phyloP scores from a whole-genome alignment of 2,113 vertebrate species.

The Sardina pilchardus region DNA sequence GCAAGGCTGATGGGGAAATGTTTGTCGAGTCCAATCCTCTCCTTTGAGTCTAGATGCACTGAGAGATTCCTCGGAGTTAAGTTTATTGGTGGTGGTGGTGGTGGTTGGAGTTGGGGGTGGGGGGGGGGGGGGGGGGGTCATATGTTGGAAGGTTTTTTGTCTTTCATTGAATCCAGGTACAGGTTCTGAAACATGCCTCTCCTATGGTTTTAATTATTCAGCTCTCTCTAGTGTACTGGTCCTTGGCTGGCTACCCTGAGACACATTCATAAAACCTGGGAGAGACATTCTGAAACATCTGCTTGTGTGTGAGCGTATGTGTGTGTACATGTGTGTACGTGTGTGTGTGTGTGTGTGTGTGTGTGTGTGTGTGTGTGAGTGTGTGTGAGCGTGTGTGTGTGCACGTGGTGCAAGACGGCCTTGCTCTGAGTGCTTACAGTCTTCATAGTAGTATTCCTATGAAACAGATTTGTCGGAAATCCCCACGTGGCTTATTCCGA shows the following conservation, averaged over 20 bases:
- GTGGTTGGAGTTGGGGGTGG: no score
- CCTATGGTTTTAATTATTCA: slow-evolving; percentile 26
- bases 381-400: neutral
- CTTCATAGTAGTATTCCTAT: neutral
- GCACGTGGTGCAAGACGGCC: neutral
- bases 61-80: neutral
- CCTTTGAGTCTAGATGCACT: neutral
- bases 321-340: neutral
- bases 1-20: no score
- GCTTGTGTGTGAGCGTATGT: slow-evolving; percentile 25
- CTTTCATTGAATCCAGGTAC: slow-evolving; percentile 20
- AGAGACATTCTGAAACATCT: slow-evolving; percentile 49
- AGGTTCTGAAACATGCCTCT: slow-evolving; percentile 22
- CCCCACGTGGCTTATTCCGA: neutral
- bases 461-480: neutral
- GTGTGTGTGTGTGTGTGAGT: slow-evolving; percentile 10
- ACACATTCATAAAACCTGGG: slow-evolving; percentile 34
- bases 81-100: no score
- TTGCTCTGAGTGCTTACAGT: neutral
- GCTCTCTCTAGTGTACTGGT: slow-evolving; percentile 26
- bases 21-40: neutral
- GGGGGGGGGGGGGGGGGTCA: no score
- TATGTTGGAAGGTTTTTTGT: neutral
- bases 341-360: neutral
- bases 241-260: slow-evolving; percentile 29